Percentiles rank a stretch among this genome's conserved stretches.
phyloP scores from a whole-genome alignment of 2,888 invertebrate genomes.

The Aleiodes alternator region DNA sequence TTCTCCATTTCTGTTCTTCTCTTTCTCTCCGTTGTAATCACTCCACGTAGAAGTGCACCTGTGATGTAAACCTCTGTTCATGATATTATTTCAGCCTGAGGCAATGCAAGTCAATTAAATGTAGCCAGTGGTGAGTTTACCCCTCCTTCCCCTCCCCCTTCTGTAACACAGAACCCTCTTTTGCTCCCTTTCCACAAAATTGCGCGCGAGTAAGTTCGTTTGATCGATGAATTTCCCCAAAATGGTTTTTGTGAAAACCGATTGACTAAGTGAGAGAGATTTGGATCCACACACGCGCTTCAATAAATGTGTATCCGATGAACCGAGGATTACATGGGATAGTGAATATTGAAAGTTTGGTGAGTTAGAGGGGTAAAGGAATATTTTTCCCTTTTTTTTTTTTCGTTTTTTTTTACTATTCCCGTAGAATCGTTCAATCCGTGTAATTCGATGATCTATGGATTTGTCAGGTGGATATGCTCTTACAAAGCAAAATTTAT shows the following conservation, averaged over 20 bases:
- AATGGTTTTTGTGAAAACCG: constrained; percentile 15
- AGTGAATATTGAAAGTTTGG: constrained; percentile 24
- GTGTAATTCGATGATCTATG: constrained; percentile 42
- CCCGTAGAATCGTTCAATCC: constrained; percentile 20
- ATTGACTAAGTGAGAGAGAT: constrained; percentile 25
- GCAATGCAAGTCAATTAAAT: constrained; percentile 1
- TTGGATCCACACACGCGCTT: constrained; percentile 16
- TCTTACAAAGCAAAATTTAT: constrained; percentile 27
- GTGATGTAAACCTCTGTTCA: neutral
- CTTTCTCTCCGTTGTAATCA: too few relatives aligned
- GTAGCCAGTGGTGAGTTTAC: constrained; percentile 17
- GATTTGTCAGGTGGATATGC: constrained; percentile 37
- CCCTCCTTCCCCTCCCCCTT: too few relatives aligned
- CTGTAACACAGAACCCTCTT: too few relatives aligned
- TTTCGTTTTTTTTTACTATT: neutral
- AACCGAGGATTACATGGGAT: constrained; percentile 19
- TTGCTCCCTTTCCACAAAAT: too few relatives aligned
- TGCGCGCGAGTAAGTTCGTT: constrained; percentile 7
- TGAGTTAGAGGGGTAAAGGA: constrained; percentile 2
- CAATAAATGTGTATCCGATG: constrained; percentile 27
- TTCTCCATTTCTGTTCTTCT: too few relatives aligned
- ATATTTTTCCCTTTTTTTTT: constrained; percentile 12
- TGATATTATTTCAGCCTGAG: constrained; percentile 4
- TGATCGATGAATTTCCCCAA: constrained; percentile 27
- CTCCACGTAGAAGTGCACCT: neutral